phyloP scores from a whole-genome alignment of 2,797 vertebrate genomes.

The Notoglanidium macrostoma region DNA sequence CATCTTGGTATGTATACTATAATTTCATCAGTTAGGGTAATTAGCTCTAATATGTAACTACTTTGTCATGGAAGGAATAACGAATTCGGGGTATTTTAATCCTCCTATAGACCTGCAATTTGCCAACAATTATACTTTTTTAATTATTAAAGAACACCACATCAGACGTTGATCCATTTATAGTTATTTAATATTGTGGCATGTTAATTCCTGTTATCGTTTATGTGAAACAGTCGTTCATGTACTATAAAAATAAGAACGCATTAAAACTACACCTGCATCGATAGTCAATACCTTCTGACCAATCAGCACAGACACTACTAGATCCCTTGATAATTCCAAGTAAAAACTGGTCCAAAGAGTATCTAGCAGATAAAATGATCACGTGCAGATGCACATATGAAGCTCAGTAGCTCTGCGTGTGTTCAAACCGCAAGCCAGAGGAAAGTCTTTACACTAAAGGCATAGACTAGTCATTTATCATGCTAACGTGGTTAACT shows the following conservation, averaged over 20 bases:
- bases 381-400: not conserved
- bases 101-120: not conserved
- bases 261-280: not conserved
- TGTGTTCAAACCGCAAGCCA: not conserved
- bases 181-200: not conserved
- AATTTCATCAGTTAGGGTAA: not conserved
- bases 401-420: not conserved
- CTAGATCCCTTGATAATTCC: not conserved
- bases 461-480: not conserved
- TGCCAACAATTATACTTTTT: not conserved
- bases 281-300: not conserved
- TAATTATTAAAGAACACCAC: not conserved
- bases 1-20: not conserved
- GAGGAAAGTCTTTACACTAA: not conserved
- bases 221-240: not conserved
- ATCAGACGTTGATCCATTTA: not conserved
- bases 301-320: not conserved
- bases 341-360: not conserved
- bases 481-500: not conserved
- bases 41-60: not conserved
- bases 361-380: not conserved
- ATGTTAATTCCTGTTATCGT: not conserved
- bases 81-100: not conserved
- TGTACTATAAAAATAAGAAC: not conserved
- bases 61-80: not conserved